Base-by-base conservation (phyloP, 2,797 vertebrate species). In the Artibeus lituratus region DNA sequence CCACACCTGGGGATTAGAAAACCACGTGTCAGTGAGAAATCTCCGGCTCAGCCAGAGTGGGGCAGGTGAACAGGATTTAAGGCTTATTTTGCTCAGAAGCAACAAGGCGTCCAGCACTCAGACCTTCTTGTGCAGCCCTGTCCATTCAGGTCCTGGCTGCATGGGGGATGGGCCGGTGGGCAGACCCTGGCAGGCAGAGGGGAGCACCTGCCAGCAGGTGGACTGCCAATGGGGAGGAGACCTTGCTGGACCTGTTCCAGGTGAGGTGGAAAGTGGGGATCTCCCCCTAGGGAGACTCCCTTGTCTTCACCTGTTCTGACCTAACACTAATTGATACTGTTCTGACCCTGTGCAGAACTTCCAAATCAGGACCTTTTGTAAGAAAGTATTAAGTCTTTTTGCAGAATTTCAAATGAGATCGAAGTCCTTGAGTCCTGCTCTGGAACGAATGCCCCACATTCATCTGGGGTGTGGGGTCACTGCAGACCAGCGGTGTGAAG, bases 11-110 rank as follows among this genome's bases (percentile, higher is more conserved):
- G 26, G 85, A 59, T 94, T 94, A 95, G 91, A 87, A 65, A 94
- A 32, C 51, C 37, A n/a, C 22, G 47, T 37, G 90, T 96, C 96
- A 80, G 81, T 73, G 0, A 55, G 49, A 15, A 78, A 7, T 70
- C 65, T 59, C 0, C 2, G 35, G 77, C 94, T 94, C 59, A 95
- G 94, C 69, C 8, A 10, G 39, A 47, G 59, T 26, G 0, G 4
- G 49, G 9, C 10, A 15, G 29, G 57, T 39, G 9, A n/a, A 32
- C 19, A 47, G 87, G 84, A 57, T 69, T 91, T 88, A 70, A 37
- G 65, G 42, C 73, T 85, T 81, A 83, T 57, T 88, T 74, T 74
- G 90, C 86, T 90, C 42, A 74, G 95, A 74, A 82, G 67, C 77
- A 42, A 18, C 10, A 0, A 24, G 35, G 49, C 24, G 53, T 10